Base-by-base conservation (phyloP, 2,888 invertebrate genomes). In the Melolontha melolontha region DNA sequence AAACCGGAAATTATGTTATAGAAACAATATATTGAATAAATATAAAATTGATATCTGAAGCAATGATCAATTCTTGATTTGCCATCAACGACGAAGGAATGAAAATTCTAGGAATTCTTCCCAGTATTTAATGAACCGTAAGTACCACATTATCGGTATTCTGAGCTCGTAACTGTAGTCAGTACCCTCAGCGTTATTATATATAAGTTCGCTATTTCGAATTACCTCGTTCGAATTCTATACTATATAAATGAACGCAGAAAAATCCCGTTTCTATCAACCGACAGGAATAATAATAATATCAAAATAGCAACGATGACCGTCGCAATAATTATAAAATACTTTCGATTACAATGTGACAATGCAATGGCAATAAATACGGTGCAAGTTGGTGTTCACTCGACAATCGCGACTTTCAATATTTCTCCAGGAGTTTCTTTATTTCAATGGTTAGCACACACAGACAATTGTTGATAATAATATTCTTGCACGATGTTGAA, bases 401-500 rank as follows among this genome's bases (percentile, higher is more conserved):
- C 14, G 34, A 50, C 50, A 17, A 50, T 11, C 22, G 0, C 27
- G 50, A 6, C 34, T 5, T 34, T 34, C 34, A 6, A 34, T 34
- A 34, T 34, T 34, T 34, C 6, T 34, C 34, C 34, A 34, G 4
- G 34, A 34, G 34, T 34, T 34, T 34, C 34, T 34, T 6, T 10
- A 34, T 34, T 34, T 34, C 34, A 34, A 34, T 34, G 34, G 34
- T 34, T 34, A 6, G 34, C 34, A 34, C 10, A 34, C 11, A 50
- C 22, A 27, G 22, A 55, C 40, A 55, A 55, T 40, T 41, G 17
- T 40, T 34, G 16, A 17, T 55, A 55, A 14, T 17, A 39, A n/a
- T 17, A 41, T 44, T 57, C 57, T 12, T 44, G 66, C 66, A 66
- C 66, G 66, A 66, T 55, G 66, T 66, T 66, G 66, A 66, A 66